Evolutionary conservation across 2,888 invertebrate species (phyloP), one percentile per base, ranked within the genome.

Genomic region (Ceramica pisi): DNA sequence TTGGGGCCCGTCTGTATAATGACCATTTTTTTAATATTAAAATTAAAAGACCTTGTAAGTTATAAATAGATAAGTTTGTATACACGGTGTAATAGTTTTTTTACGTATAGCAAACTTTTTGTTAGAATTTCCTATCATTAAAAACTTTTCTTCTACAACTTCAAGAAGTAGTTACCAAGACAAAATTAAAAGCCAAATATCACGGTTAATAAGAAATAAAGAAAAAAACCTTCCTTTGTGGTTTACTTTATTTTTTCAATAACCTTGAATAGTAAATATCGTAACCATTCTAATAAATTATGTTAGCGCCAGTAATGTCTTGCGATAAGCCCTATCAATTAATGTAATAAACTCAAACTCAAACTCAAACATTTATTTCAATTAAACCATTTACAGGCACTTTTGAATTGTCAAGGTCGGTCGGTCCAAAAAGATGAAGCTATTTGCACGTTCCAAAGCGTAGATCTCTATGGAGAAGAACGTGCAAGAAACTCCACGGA

Each of bases 261-360:
- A 48, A 38, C 10, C 5, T 35, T 70, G 35, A 23, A 26, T 8
- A 12, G 1, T 46, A 46, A 6, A 16, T 21, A 26, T 60, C 14
- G 16, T n/a, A 7, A 23, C 10, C 23, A 55, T 50, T 60, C 12
- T 19, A 41, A 23, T 44, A 21, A 53, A 48, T 57, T 44, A 35
- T 5, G 1, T 63, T 35, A 56, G 51, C 68, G 56, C 51, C 57
- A 46, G 31, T 41, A 41, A 44, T 44, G 6, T n/a, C 23, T 10
- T 41, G 19, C 12, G 59, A 75, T 75, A 77, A 59, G 62, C 3
- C 41, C 53, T 63, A 77, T 75, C 62, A 70, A 70, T 57, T 53
- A 55, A 67, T 71, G 35, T n/a, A n/a, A n/a, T n/a, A n/a, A n/a
- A n/a, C n/a, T n/a, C n/a, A n/a, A n/a, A n/a, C n/a, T n/a, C n/a